Conservation (phyloP, 2,797 vertebrate genomes). For the Tamandua tetradactyla region DNA sequence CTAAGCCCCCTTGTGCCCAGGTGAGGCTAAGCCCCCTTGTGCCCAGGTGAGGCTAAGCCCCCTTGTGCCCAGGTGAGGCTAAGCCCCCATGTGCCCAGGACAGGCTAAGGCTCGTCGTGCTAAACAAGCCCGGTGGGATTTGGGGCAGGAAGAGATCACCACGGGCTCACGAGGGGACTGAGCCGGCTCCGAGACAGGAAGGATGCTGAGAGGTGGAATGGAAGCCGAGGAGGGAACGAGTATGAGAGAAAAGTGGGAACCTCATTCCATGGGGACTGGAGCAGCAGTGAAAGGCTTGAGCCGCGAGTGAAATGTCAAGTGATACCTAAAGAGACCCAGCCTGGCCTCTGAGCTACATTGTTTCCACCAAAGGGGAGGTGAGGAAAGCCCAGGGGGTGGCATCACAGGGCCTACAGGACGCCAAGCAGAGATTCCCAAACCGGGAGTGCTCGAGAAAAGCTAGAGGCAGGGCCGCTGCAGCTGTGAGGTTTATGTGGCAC, state of each 20-base stretch:
- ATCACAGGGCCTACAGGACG: accelerated
- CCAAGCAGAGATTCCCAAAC: background rate
- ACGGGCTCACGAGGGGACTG: background rate
- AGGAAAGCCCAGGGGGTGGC: background rate
- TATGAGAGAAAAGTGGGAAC: accelerated
- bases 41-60: too few species aligned
- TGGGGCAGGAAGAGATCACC: background rate
- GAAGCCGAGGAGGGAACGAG: accelerated
- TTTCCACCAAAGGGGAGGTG: accelerated
- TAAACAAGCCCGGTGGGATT: accelerated
- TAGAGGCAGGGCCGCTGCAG: background rate
- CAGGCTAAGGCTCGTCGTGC: too few species aligned
- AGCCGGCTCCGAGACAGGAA: background rate
- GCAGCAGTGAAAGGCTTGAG: accelerated
- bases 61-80: too few species aligned
- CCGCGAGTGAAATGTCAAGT: accelerated
- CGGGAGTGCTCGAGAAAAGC: accelerated
- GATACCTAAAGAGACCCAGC: background rate
- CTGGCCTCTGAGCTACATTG: accelerated
- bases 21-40: too few species aligned
- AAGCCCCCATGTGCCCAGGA: too few species aligned
- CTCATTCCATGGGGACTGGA: accelerated
- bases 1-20: too few species aligned
- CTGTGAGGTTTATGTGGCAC: accelerated
- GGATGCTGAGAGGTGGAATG: accelerated